Conservation (phyloP, 2,113 vertebrate species). For the Coregonus clupeaformis region DNA sequence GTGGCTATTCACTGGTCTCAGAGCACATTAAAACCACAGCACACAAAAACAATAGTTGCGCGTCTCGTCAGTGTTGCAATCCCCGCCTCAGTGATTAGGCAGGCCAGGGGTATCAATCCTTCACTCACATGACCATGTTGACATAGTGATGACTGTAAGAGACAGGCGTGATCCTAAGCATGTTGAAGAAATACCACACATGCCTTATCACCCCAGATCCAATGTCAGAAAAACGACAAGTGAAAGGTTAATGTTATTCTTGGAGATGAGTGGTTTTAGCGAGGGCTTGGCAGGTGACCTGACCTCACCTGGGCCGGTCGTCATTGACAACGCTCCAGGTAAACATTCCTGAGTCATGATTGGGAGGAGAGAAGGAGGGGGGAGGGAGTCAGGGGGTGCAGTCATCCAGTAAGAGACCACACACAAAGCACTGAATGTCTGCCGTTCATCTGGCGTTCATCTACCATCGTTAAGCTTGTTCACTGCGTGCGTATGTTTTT, state of each 20-base stretch:
- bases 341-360: too few relatives aligned
- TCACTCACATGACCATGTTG: constrained; percentile 25
- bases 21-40: too few relatives aligned
- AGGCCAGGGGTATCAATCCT: not conserved
- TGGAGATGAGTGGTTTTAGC: not conserved
- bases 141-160: constrained; percentile 8
- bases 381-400: too few relatives aligned
- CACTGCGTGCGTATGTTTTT: too few relatives aligned
- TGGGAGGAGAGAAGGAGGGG: too few relatives aligned
- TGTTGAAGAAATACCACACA: not conserved
- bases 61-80: not conserved
- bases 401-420: too few relatives aligned
- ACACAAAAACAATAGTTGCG: not conserved
- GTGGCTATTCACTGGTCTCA: too few relatives aligned
- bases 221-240: not conserved
- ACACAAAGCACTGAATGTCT: too few relatives aligned
- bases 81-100: not conserved
- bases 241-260: not conserved
- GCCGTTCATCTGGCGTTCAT: too few relatives aligned
- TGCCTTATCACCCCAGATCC: not conserved
- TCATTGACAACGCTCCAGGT: too few relatives aligned
- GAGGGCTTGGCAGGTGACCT: not conserved
- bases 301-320: too few relatives aligned
- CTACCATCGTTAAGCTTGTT: too few relatives aligned
- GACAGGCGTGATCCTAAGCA: not conserved